These are phyloP conservation scores for Butastur rufipennis DNA, from an alignment of 2,113 vertebrate species.

Conservation along the genomic window DNA sequence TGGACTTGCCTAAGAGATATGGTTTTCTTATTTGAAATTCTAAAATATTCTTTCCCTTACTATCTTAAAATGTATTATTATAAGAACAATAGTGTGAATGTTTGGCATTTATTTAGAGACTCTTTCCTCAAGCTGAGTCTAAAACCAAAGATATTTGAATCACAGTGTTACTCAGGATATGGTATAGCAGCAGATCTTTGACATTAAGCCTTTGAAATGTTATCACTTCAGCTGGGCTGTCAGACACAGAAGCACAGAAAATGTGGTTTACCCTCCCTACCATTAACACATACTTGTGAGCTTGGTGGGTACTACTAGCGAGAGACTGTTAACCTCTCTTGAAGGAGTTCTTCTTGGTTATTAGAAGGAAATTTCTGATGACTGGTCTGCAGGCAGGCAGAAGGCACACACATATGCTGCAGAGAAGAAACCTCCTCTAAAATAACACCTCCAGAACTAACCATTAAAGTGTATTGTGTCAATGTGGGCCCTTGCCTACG, in stretches of 20 bases:
- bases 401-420: not conserved
- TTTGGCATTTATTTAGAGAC: not conserved
- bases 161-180: not conserved
- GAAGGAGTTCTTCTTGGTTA: not conserved
- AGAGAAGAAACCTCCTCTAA: not conserved
- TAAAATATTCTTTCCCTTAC: not conserved
- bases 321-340: not conserved
- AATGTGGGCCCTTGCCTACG: not conserved
- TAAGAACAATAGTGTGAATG: not conserved
- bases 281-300: not conserved
- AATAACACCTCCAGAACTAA: not conserved
- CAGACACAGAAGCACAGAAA: not conserved
- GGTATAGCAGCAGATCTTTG: not conserved
- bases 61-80: not conserved
- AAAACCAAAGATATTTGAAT: not conserved
- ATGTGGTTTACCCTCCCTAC: not conserved
- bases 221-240: not conserved
- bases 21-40: conserved; percentile 8
- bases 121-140: not conserved
- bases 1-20: not conserved
- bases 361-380: not conserved
- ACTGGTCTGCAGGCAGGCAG: not conserved
- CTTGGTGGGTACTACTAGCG: not conserved
- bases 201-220: not conserved
- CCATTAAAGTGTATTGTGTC: not conserved